Evolutionary conservation across 2,113 vertebrate genomes (phyloP).

Genomic region (Odocoileus hemionus): DNA sequence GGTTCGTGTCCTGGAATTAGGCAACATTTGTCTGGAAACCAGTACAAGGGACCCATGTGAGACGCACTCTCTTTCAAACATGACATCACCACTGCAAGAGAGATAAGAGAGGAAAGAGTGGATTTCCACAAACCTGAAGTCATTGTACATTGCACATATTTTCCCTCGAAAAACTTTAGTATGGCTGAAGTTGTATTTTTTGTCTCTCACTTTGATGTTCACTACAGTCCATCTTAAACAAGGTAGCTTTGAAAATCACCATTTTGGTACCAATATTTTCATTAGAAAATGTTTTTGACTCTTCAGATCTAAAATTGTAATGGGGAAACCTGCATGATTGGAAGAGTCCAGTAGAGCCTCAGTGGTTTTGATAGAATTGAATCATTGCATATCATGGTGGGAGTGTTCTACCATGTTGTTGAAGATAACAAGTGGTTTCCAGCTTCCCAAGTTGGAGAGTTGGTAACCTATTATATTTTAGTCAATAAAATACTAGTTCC

Average conservation of each 20-base stretch:
- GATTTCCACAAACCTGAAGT: constrained; percentile 23
- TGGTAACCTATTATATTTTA: constrained; percentile 49
- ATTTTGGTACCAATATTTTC: constrained; percentile 44
- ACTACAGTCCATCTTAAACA: constrained; percentile 38
- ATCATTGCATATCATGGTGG: constrained; percentile 26
- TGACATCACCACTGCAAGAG: constrained; percentile 43
- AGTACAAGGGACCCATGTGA: constrained; percentile 87
- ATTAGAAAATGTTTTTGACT: constrained; percentile 67
- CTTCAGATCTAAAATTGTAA: constrained; percentile 37
- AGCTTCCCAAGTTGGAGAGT: constrained; percentile 59
- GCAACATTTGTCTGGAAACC: constrained; percentile 85
- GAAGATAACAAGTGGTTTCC: constrained; percentile 67
- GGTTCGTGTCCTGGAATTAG: constrained; percentile 90
- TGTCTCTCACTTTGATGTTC: constrained; percentile 43
- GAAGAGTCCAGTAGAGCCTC: constrained; percentile 48
- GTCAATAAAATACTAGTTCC: constrained; percentile 61
- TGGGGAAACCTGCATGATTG: constrained; percentile 54
- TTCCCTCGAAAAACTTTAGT: constrained; percentile 18
- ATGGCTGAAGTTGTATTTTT: constrained; percentile 18
- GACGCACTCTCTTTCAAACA: constrained; percentile 35
- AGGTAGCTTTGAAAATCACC: constrained; percentile 48
- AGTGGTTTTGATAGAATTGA: constrained; percentile 15
- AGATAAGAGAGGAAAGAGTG: constrained; percentile 28
- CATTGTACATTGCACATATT: constrained; percentile 47
- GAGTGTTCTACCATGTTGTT: constrained; percentile 61